These are phyloP conservation scores for Erynnis tages DNA, from an alignment of 2,888 invertebrate species.

Conservation along the genomic window DNA sequence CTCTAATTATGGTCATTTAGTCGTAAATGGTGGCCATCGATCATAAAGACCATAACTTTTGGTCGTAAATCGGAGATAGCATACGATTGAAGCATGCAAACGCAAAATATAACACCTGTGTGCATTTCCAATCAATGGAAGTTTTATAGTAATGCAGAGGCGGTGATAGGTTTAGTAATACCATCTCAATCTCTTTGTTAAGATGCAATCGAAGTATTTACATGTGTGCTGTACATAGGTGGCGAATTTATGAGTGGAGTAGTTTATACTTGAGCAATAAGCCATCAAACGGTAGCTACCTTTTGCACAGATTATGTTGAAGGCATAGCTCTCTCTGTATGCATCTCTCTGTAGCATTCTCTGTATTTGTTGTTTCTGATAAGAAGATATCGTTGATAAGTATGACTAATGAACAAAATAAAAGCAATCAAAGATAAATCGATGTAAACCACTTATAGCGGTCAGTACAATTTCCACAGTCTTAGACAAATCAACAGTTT, in stretches of 20 bases:
- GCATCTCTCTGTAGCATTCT: no score
- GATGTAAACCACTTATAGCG: neutral
- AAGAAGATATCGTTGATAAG: no score
- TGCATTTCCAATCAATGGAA: conserved; percentile 22
- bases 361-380: no score
- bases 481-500: conserved; percentile 30
- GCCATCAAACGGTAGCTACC: no score
- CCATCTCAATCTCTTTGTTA: no score
- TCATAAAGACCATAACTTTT: conserved; percentile 71
- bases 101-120: conserved; percentile 51
- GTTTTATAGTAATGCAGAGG: conserved; percentile 5
- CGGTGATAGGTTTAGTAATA: neutral
- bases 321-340: no score
- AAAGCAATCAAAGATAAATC: neutral
- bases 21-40: conserved; percentile 69
- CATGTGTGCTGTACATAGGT: no score
- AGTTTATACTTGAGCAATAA: no score
- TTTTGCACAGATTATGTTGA: no score
- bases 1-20: conserved; percentile 69
- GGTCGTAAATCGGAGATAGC: conserved; percentile 50
- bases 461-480: conserved; percentile 15
- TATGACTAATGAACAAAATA: neutral
- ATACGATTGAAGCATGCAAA: conserved; percentile 37
- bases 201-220: no score
- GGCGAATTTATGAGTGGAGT: no score